phyloP scores from a whole-genome alignment of 2,888 invertebrate species.

The Unio pictorum region DNA sequence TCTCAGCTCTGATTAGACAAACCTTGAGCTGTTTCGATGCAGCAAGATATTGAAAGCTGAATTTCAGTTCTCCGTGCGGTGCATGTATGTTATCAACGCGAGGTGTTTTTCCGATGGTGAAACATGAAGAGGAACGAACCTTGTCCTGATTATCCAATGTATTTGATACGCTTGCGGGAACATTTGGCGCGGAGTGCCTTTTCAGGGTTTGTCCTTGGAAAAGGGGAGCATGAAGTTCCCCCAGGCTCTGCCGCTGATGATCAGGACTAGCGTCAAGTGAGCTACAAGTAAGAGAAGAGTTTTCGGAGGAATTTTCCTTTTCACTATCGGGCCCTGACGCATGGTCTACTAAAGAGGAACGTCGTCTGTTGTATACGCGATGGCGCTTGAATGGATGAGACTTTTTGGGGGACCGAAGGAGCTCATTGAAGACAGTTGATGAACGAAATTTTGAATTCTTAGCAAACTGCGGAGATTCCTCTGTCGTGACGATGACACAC shows the following conservation, averaged over 20 bases:
- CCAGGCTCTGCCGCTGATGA: slow-evolving; percentile 22
- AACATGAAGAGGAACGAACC: not conserved
- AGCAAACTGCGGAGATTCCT: no score
- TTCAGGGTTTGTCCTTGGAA: slow-evolving; percentile 30
- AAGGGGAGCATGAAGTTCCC: slow-evolving; percentile 26
- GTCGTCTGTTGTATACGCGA: slow-evolving; percentile 49
- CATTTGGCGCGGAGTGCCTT: slow-evolving; percentile 52
- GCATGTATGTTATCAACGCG: slow-evolving; percentile 28
- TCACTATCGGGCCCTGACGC: slow-evolving; percentile 4
- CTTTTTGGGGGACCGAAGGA: slow-evolving; percentile 16
- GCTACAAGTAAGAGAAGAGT: slow-evolving; percentile 16
- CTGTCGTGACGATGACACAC: slow-evolving; percentile 36
- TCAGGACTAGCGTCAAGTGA: slow-evolving; percentile 16
- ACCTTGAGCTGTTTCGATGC: slow-evolving; percentile 71
- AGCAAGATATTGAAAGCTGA: slow-evolving; percentile 71
- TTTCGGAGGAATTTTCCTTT: slow-evolving; percentile 9
- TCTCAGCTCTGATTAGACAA: slow-evolving; percentile 63
- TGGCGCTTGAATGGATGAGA: slow-evolving; percentile 22
- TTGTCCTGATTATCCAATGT: slow-evolving; percentile 7
- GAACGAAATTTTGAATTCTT: no score
- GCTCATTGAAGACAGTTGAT: slow-evolving; percentile 21
- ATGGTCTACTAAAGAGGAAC: slow-evolving; percentile 46
- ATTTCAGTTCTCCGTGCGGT: slow-evolving; percentile 63
- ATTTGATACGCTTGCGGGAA: slow-evolving; percentile 20
- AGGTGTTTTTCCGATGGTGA: no score